These are phyloP conservation scores for Patiria miniata DNA, from an alignment of 35 echinoderm and acorn worm genomes.

Conservation along the genomic window DNA sequence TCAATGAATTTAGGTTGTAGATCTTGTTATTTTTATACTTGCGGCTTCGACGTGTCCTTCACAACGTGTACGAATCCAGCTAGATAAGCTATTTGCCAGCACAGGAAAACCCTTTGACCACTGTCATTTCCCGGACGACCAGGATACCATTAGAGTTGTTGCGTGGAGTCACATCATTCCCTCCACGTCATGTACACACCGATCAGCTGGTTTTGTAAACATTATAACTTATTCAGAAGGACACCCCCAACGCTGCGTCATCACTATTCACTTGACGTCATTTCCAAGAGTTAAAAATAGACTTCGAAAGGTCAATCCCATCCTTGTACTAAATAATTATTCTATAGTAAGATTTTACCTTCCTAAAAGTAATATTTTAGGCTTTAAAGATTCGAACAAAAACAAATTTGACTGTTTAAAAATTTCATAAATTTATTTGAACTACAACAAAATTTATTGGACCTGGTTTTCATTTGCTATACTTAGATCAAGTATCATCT, in stretches of 20 bases:
- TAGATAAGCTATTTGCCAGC: not conserved
- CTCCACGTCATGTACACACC: not conserved
- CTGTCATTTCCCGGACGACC: too few relatives aligned
- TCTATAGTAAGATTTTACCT: not conserved
- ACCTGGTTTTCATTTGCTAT: too few relatives aligned
- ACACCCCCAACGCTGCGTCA: constrained; percentile 23
- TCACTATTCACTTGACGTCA: not conserved
- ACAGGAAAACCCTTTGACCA: not conserved
- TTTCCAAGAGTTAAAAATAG: not conserved
- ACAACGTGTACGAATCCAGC: constrained; percentile 8
- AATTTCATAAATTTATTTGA: too few relatives aligned
- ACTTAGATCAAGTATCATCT: too few relatives aligned
- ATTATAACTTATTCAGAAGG: constrained; percentile 19
- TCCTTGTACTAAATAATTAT: not conserved
- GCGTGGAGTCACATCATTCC: not conserved
- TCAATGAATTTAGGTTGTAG: too few relatives aligned
- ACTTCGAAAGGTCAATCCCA: not conserved
- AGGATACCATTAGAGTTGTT: too few relatives aligned
- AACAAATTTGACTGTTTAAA: too few relatives aligned
- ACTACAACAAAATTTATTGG: too few relatives aligned
- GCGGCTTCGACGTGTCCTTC: not conserved
- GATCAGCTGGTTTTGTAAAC: constrained; percentile 16
- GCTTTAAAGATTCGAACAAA: too few relatives aligned
- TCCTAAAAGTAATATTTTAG: too few relatives aligned
- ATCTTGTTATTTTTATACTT: too few relatives aligned